phyloP scores from a whole-genome alignment of 2,888 invertebrate species.

The Hemistola chrysoprasaria region DNA sequence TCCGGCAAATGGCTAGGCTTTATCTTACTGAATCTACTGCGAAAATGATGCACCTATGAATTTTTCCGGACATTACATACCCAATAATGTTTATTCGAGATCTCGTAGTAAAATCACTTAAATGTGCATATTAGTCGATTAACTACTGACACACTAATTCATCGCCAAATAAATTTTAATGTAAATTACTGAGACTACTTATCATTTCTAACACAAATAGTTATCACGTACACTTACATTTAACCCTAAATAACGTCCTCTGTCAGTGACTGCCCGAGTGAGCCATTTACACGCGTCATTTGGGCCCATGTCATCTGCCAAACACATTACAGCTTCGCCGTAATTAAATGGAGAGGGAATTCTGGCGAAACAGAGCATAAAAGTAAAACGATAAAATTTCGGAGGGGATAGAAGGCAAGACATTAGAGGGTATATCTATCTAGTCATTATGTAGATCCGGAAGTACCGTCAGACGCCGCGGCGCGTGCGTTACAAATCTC shows the following conservation, averaged over 20 bases:
- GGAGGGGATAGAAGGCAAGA: constrained; percentile 40
- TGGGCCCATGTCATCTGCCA: constrained; percentile 57
- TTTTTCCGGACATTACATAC: too few species aligned
- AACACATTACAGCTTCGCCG: constrained; percentile 58
- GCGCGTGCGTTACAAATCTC: constrained; percentile 83
- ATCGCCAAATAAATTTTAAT: too few species aligned
- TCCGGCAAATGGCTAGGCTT: too few species aligned
- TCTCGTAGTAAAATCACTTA: too few species aligned
- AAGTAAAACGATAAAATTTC: constrained; percentile 55
- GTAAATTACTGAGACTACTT: neutral
- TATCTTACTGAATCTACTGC: too few species aligned
- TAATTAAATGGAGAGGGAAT: constrained; percentile 74
- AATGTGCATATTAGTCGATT: too few species aligned
- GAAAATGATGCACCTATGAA: too few species aligned
- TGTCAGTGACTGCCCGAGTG: constrained; percentile 22
- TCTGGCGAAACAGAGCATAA: constrained; percentile 74
- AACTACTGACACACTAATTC: too few species aligned
- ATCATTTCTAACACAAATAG: constrained; percentile 14
- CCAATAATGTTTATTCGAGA: too few species aligned
- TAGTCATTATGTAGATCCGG: constrained; percentile 71
- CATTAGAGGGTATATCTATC: constrained; percentile 44
- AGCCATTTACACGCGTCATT: constrained; percentile 53
- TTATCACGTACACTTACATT: constrained; percentile 13
- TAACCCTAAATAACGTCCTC: constrained; percentile 23
- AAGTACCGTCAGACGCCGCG: constrained; percentile 75